These are phyloP conservation scores for Odontamblyopus lacepedii DNA, from an alignment of 2,797 vertebrate species.

Conservation along the genomic window DNA sequence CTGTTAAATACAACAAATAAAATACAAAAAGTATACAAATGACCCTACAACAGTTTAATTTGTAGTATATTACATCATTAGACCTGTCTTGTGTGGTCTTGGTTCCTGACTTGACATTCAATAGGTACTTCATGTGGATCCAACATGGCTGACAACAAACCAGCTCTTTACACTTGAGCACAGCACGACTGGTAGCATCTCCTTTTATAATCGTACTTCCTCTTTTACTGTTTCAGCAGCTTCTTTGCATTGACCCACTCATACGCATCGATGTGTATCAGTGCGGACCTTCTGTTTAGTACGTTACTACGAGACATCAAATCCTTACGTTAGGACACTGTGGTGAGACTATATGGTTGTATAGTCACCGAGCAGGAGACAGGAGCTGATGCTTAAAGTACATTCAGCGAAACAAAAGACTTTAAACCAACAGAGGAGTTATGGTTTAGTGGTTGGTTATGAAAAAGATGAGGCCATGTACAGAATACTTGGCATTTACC, in stretches of 20 bases:
- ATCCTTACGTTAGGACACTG: slow-evolving; percentile 1
- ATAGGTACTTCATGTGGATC: neutral
- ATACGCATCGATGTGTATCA: slow-evolving; percentile 1
- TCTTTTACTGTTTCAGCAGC: slow-evolving; percentile 1
- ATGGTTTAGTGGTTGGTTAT: neutral
- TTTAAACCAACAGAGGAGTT: neutral
- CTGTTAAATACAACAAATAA: no score
- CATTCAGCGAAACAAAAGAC: neutral
- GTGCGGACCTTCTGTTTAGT: slow-evolving; percentile 5
- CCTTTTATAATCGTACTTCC: neutral
- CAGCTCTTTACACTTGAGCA: slow-evolving; percentile 1
- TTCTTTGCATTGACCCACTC: neutral
- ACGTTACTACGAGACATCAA: slow-evolving; percentile 4
- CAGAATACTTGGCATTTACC: no score
- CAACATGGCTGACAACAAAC: neutral
- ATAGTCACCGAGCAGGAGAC: slow-evolving; percentile 17
- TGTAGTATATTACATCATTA: neutral
- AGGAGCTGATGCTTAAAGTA: slow-evolving; percentile 1
- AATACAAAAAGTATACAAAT: no score
- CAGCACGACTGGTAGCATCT: neutral
- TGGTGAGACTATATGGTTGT: neutral
- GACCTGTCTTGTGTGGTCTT: neutral
- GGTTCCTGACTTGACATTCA: neutral
- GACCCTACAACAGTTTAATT: no score
- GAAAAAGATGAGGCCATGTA: neutral